A percentile compares a stretch with the other conserved stretches of the same genome.
Evolutionary conservation across 2,888 invertebrate species (phyloP).

Genomic region (Phyllotreta striolata): DNA sequence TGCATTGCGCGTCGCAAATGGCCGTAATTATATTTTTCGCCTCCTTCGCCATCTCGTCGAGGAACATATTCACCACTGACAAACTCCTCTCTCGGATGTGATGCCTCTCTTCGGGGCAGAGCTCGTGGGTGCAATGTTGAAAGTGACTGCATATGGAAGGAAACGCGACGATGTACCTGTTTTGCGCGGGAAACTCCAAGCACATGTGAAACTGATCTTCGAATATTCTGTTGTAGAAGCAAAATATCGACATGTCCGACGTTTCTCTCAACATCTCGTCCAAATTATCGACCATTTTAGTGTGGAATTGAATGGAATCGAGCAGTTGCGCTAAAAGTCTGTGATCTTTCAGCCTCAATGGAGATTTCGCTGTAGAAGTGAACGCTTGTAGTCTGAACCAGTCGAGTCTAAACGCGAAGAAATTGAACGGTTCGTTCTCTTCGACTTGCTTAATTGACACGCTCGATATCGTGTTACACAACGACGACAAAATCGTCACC

Average conservation of each 20-base stretch:
- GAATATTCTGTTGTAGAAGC: conserved; percentile 96
- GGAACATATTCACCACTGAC: conserved; percentile 95
- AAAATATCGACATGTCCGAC: conserved; percentile 96
- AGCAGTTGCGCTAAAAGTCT: conserved; percentile 88
- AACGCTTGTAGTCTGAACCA: conserved; percentile 98
- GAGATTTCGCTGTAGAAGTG: conserved; percentile 84
- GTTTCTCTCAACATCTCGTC: conserved; percentile 97
- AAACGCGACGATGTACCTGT: conserved; percentile 96
- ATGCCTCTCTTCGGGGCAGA: conserved; percentile 98
- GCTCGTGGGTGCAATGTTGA: conserved; percentile 95
- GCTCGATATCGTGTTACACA: conserved; percentile 87
- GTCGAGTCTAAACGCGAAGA: conserved; percentile 89
- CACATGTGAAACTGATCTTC: conserved; percentile 99
- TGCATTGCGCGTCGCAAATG: conserved; percentile 98
- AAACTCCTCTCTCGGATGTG: conserved; percentile 95
- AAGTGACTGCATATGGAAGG: conserved; percentile 98
- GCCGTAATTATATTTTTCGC: conserved; percentile 98
- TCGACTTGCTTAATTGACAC: conserved; percentile 94
- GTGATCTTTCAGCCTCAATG: conserved; percentile 81
- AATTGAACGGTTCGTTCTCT: conserved; percentile 95
- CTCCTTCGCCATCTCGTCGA: conserved; percentile 99
- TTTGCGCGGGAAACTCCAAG: conserved; percentile 97
- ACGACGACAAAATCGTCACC: conserved; percentile 89
- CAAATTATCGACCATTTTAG: conserved; percentile 96
- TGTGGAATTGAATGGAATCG: conserved; percentile 96